Percentiles rank a stretch among this genome's conserved stretches.
These are phyloP conservation scores for Alligator sinensis DNA, from an alignment of 2,113 vertebrate species.

Conservation along the genomic window DNA sequence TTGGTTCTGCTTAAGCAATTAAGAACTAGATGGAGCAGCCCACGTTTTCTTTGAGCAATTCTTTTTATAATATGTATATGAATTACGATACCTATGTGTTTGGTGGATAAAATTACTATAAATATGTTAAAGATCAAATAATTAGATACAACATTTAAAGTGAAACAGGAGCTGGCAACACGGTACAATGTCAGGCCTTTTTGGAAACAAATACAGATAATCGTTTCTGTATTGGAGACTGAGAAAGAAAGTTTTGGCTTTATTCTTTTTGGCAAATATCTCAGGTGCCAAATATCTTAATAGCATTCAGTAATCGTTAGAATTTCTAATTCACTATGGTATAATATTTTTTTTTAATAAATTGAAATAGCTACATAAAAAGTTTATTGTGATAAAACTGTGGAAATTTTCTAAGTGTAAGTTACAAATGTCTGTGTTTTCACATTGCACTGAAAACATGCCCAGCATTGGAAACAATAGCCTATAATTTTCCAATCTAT, in stretches of 20 bases:
- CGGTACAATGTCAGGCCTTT: background rate
- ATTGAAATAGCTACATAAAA: background rate
- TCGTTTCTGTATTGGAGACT: constrained; percentile 1
- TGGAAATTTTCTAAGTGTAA: background rate
- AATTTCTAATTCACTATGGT: background rate
- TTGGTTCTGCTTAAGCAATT: constrained; percentile 60
- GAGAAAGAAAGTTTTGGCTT: background rate
- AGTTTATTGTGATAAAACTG: background rate
- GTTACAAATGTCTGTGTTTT: background rate
- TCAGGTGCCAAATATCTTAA: background rate
- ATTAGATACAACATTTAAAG: constrained; percentile 21
- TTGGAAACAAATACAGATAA: background rate
- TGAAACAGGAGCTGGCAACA: constrained; percentile 2
- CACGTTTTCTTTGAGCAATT: constrained; percentile 23
- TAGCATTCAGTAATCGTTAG: background rate
- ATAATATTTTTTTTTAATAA: background rate
- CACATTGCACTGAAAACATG: background rate
- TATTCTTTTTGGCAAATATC: background rate
- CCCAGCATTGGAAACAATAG: background rate
- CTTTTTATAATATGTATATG: constrained; percentile 16
- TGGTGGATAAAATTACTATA: background rate
- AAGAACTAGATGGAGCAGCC: constrained; percentile 45
- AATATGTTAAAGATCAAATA: background rate
- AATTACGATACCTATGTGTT: constrained; percentile 35
- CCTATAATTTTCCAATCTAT: background rate